These are phyloP conservation scores for Spilosoma lubricipeda DNA, from an alignment of 2,888 invertebrate species.

Conservation along the genomic window DNA sequence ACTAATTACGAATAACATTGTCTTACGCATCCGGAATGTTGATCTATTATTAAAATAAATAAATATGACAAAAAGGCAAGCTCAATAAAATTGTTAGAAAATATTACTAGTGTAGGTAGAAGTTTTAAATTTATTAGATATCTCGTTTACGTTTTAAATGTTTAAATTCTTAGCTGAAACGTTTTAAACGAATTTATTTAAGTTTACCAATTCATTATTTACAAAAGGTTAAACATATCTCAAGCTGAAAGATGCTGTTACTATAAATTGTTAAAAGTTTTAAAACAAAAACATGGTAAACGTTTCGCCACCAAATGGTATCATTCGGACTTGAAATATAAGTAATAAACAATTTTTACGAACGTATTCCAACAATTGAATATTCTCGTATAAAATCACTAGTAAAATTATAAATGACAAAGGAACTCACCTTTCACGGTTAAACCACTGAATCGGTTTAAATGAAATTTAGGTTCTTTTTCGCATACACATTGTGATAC, in stretches of 20 bases:
- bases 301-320: not conserved
- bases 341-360: not conserved
- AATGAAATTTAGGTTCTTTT: too few relatives aligned
- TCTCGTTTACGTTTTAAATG: not conserved
- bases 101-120: not conserved
- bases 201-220: conserved; percentile 1
- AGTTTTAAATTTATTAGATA: not conserved
- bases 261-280: not conserved
- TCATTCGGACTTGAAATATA: not conserved
- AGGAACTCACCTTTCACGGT: too few relatives aligned
- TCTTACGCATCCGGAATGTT: not conserved
- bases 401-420: too few relatives aligned
- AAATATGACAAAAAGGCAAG: not conserved
- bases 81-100: not conserved
- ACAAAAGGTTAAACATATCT: not conserved
- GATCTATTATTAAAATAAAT: not conserved
- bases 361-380: not conserved
- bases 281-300: not conserved
- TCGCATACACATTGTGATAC: too few relatives aligned
- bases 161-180: not conserved
- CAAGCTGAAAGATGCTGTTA: not conserved
- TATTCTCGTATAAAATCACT: not conserved
- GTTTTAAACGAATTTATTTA: not conserved
- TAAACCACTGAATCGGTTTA: too few relatives aligned
- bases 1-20: not conserved